Base-by-base conservation (phyloP, 2,888 invertebrate genomes). In the Amphipyra berbera region DNA sequence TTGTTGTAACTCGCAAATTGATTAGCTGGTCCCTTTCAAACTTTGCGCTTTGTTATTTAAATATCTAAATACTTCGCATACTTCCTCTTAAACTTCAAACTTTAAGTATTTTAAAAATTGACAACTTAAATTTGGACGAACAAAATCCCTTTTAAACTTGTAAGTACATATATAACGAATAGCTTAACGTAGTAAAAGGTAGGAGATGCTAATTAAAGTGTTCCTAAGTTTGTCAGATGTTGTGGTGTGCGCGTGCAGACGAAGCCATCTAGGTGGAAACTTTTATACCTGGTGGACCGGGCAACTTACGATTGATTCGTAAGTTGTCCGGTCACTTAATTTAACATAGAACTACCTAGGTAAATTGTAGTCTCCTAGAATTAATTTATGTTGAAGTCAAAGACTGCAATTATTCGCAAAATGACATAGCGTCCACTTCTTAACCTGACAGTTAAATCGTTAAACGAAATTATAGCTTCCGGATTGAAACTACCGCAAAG, bases 181-280 rank as follows among this genome's bases (percentile, higher is more conserved):
- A 58, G 56, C 55, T 70, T 46, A 54, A 27, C 45, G 21, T 54
- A 57, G 46, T 55, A 60, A 42, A 54, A 50, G 21, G 61, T 68
- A 21, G 76, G 79, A 84, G 84, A 85, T 86, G 85, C 88, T 90
- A 91, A 91, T 91, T 91, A 90, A 90, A 90, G 84, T 89, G 87
- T 86, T 82, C 66, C 67, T 61, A 89, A 90, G 87, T 90, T 89
- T 61, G 83, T 81, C 82, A 85, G 85, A 84, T 82, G 83, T 83
- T 75, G 73, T 76, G 75, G 79, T 72, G 68, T 55, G 61, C 71
- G 83, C 80, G 85, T 85, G 82, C 80, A 84, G 85, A 76, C 78
- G 76, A 76, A 82, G 81, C 79, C 85, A 76, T 79, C 83, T 86
- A 69, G 63, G 64, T 72, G 63, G 61, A 86, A 91, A 90, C 86